Conservation (phyloP, 2,113 vertebrate species). For the Potamarius usumacintae region DNA sequence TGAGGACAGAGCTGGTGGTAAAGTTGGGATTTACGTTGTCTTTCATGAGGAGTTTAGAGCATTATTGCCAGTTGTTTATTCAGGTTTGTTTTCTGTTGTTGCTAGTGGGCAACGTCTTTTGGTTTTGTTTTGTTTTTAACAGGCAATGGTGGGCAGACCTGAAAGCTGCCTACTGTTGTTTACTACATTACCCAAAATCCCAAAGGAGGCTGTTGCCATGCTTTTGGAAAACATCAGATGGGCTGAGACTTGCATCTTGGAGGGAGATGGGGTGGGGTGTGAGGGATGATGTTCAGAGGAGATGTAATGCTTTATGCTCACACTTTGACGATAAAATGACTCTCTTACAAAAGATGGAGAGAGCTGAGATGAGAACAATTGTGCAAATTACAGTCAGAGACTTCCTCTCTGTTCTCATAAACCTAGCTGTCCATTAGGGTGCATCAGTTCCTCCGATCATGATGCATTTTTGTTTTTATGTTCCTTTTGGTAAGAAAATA, state of each 20-base stretch:
- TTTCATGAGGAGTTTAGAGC: conserved; percentile 54
- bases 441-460: no score
- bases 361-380: neutral
- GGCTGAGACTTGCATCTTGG: conserved; percentile 38
- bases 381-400: neutral
- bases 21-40: conserved; percentile 38
- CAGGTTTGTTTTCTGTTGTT: conserved; percentile 56
- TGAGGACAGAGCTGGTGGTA: neutral
- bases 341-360: neutral
- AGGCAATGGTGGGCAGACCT: conserved; percentile 49
- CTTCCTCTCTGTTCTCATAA: neutral
- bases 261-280: conserved; percentile 16
- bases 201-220: conserved; percentile 57
- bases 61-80: conserved; percentile 58
- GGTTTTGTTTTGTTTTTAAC: conserved; percentile 62
- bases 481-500: no score
- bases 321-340: conserved; percentile 11
- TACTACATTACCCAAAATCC: conserved; percentile 61
- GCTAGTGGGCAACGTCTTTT: conserved; percentile 52
- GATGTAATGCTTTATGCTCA: conserved; percentile 22
- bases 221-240: conserved; percentile 67
- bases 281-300: conserved; percentile 17
- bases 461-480: no score
- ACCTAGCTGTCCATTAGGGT: neutral
- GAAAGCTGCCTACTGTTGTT: conserved; percentile 65